phyloP scores from a whole-genome alignment of 2,113 vertebrate species.

The Capreolus pygargus region DNA sequence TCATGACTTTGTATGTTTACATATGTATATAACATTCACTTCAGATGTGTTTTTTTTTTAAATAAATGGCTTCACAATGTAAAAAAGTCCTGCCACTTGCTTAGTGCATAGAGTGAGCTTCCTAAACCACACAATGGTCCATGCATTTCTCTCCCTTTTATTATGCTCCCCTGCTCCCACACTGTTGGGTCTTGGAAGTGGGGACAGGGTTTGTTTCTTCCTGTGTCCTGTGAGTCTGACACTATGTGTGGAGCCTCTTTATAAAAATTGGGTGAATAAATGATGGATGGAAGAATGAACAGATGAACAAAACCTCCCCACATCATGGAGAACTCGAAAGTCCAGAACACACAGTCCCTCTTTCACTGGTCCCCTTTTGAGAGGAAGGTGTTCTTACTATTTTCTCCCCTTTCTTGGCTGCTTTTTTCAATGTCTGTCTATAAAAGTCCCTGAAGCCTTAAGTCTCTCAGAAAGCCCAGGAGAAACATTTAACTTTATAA shows the following conservation, averaged over 20 bases:
- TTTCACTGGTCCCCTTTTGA: not conserved
- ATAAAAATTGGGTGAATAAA: not conserved
- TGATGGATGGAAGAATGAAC: not conserved
- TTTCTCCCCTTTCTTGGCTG: not conserved
- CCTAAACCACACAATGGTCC: not conserved
- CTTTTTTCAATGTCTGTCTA: not conserved
- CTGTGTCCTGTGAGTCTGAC: not conserved
- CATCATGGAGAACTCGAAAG: not conserved
- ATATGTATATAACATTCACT: not conserved
- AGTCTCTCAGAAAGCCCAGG: not conserved
- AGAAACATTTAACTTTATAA: not conserved
- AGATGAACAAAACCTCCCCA: not conserved
- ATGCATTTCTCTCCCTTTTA: not conserved
- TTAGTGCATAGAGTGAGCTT: not conserved
- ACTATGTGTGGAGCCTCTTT: not conserved
- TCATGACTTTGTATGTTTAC: not conserved
- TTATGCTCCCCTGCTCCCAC: not conserved
- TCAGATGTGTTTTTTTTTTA: slow-evolving; percentile 19
- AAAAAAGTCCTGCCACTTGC: not conserved
- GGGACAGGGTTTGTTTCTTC: not conserved
- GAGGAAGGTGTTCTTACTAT: not conserved
- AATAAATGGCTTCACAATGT: not conserved
- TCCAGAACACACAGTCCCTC: not conserved
- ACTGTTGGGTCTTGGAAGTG: not conserved
- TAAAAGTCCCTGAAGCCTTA: not conserved